phyloP scores from a whole-genome alignment of 2,113 vertebrate species.

The Nerophis lumbriciformis region DNA sequence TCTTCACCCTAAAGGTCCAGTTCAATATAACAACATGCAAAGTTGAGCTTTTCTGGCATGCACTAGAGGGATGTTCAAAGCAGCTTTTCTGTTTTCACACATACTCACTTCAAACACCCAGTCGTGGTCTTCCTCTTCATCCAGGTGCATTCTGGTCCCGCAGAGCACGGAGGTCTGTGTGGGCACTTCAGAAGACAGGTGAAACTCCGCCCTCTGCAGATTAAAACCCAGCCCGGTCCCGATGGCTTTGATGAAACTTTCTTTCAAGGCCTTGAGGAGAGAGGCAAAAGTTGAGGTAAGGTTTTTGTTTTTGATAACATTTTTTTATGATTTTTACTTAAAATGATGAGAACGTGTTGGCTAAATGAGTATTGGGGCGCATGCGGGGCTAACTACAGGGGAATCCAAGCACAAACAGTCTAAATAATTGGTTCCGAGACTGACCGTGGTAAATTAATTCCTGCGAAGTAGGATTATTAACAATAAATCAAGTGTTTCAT shows the following conservation, averaged over 20 bases:
- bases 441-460: no score
- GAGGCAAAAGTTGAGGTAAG: neutral
- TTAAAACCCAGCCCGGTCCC: conserved; percentile 90
- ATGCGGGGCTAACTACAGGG: conserved; percentile 32
- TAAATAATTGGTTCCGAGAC: no score
- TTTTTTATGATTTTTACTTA: no score
- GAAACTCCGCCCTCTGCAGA: conserved; percentile 88
- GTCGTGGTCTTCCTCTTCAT: conserved; percentile 71
- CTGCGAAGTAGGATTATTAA: no score
- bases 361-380: conserved; percentile 4
- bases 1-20: no score
- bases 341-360: neutral
- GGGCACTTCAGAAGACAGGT: conserved; percentile 75
- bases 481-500: no score
- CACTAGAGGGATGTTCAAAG: neutral
- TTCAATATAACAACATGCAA: no score
- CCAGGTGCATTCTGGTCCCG: conserved; percentile 84
- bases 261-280: conserved; percentile 82
- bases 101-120: conserved; percentile 71
- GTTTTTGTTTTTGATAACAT: neutral
- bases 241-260: conserved; percentile 95
- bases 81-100: neutral
- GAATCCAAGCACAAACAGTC: conserved; percentile 16
- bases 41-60: no score
- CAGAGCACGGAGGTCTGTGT: conserved; percentile 71